Conservation (phyloP, 2,797 vertebrate species). For the Anas capensis region DNA sequence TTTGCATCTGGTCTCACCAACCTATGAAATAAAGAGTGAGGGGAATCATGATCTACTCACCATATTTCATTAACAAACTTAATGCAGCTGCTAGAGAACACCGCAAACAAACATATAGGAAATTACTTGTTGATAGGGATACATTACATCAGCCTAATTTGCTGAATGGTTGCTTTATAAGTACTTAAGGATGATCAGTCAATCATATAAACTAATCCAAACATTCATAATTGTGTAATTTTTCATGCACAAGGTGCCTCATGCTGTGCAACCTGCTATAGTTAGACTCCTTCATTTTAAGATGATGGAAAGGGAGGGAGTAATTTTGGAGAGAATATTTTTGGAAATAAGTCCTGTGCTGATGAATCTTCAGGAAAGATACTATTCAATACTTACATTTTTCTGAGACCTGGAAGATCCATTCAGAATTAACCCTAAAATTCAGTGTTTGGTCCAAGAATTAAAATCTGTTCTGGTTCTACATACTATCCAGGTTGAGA, state of each 20-base stretch:
- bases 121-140: slow-evolving; percentile 55
- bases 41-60: slow-evolving; percentile 20
- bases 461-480: neutral
- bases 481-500: neutral
- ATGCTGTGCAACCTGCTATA: neutral
- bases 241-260: slow-evolving; percentile 24
- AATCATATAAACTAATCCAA: slow-evolving; percentile 50
- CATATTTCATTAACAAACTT: slow-evolving; percentile 24
- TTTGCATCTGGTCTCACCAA: slow-evolving; percentile 96
- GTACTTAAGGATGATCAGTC: slow-evolving; percentile 65
- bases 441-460: neutral
- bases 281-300: slow-evolving; percentile 31
- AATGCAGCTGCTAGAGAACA: slow-evolving; percentile 50
- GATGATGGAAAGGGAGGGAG: neutral
- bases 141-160: slow-evolving; percentile 51
- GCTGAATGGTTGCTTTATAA: slow-evolving; percentile 31
- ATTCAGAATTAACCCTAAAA: neutral
- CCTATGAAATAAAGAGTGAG: slow-evolving; percentile 82
- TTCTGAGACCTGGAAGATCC: neutral
- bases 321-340: neutral
- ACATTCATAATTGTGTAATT: slow-evolving; percentile 38
- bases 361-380: neutral
- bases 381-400: neutral
- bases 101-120: slow-evolving; percentile 41
- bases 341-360: neutral